phyloP scores from a whole-genome alignment of 2,888 invertebrate genomes.

The Ophonus ardosiacus region DNA sequence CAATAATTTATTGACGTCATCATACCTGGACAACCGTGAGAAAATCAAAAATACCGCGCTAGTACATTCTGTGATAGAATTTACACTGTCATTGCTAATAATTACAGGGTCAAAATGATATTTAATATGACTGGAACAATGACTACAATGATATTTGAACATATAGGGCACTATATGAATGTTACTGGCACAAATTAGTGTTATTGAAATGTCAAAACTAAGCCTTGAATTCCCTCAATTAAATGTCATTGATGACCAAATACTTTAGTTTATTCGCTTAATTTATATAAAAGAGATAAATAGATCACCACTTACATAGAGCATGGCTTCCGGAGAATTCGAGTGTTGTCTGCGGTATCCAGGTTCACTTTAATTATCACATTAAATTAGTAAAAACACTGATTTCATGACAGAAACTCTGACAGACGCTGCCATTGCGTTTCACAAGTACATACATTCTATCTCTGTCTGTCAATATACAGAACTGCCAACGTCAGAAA shows the following conservation, averaged over 20 bases:
- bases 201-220: conserved; percentile 53
- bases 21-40: conserved; percentile 59
- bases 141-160: conserved; percentile 26
- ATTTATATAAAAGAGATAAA: conserved; percentile 53
- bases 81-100: conserved; percentile 44
- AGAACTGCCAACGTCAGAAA: conserved; percentile 27
- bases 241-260: conserved; percentile 58
- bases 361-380: conserved; percentile 57
- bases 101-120: conserved; percentile 54
- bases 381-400: conserved; percentile 55
- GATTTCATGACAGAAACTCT: conserved; percentile 50
- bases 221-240: conserved; percentile 58
- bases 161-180: conserved; percentile 12
- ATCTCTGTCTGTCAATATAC: conserved; percentile 9
- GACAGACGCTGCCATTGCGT: conserved; percentile 60
- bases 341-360: conserved; percentile 6
- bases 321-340: conserved; percentile 28
- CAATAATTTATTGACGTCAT: conserved; percentile 54
- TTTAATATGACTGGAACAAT: conserved; percentile 43
- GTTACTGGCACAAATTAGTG: conserved; percentile 27
- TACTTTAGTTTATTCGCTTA: conserved; percentile 46
- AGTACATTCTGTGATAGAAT: conserved; percentile 39
- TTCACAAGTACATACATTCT: background rate
- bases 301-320: conserved; percentile 44
- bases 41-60: conserved; percentile 62